Evolutionary conservation across 2,113 vertebrate species (phyloP).

Genomic region (Apodemus speciosus): DNA sequence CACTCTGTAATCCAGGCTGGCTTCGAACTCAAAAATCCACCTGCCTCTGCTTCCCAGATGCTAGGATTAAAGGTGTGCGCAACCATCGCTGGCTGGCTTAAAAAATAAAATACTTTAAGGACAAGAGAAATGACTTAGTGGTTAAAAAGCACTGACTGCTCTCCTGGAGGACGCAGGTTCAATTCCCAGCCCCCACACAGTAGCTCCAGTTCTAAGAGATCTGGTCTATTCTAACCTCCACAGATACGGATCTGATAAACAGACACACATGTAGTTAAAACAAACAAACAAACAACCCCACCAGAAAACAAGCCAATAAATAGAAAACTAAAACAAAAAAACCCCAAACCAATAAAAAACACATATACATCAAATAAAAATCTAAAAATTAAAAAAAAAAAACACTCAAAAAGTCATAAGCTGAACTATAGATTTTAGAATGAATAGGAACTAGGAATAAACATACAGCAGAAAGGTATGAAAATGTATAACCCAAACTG

Average conservation of each 20-base stretch:
- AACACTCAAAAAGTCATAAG: slow-evolving; percentile 13
- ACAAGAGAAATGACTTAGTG: neutral
- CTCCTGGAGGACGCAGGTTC: neutral
- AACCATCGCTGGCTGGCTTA: too few species aligned
- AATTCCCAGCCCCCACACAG: neutral
- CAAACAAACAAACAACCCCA: neutral
- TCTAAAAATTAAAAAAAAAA: neutral
- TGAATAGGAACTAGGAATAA: slow-evolving; percentile 41
- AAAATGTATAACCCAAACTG: slow-evolving; percentile 52
- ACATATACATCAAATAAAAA: neutral
- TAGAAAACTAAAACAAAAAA: too few species aligned
- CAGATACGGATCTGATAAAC: neutral
- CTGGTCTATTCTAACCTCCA: neutral
- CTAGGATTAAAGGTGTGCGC: too few species aligned
- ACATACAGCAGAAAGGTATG: neutral
- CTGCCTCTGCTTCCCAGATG: too few species aligned
- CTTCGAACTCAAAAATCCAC: too few species aligned
- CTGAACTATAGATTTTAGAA: neutral
- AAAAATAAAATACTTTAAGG: too few species aligned
- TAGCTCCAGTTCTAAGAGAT: neutral
- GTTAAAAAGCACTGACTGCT: too few species aligned
- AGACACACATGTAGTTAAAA: neutral
- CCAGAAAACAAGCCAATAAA: neutral
- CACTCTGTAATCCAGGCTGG: too few species aligned
- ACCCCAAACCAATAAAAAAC: neutral